Evolutionary conservation across 2,113 vertebrate species (phyloP), one percentile per base, ranked within the genome.

Genomic region (Microtus oregoni): DNA sequence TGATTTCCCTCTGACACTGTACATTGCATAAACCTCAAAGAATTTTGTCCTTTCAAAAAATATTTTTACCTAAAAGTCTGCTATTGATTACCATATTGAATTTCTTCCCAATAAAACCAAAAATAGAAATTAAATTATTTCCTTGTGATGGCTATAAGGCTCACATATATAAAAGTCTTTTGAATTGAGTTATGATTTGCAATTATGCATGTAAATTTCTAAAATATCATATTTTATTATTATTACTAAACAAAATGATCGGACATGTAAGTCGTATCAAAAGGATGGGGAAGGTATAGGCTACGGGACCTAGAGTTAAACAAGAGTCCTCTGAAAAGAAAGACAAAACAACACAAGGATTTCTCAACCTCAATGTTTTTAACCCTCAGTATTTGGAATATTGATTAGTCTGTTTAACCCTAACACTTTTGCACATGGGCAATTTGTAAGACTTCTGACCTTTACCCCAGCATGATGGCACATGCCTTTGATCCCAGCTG

Each of bases 41-140:
- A 82, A 81, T 73, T 90, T 72, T 94, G 75, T 75, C 75, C 58
- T 68, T 70, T 15, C 26, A n/a, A 38, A 72, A 41, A 63, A 67
- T 94, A 52, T 94, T 75, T 90, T 96, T 76, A 79, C 35, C 88
- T 92, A 82, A 87, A 94, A 92, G 58, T 89, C 65, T 61, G 47
- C 70, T 93, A 61, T 81, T 95, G 89, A 94, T 95, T 52, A 67
- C 30, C 63, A 91, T 88, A 63, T 61, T 92, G 72, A 95, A 68
- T 95, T 91, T 93, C 58, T 96, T 73, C 83, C 35, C 58, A 89
- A 70, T 12, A 91, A 76, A 91, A 86, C 68, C 68, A 90, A 77
- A 97, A 88, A 63, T 94, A 91, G 47, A 90, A 90, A 75, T n/a
- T 92, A 55, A 95, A 79, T 76, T 92, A 63, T 94, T 90, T 94